These are phyloP conservation scores for Anas capensis DNA, from an alignment of 2,797 vertebrate species.

Conservation along the genomic window DNA sequence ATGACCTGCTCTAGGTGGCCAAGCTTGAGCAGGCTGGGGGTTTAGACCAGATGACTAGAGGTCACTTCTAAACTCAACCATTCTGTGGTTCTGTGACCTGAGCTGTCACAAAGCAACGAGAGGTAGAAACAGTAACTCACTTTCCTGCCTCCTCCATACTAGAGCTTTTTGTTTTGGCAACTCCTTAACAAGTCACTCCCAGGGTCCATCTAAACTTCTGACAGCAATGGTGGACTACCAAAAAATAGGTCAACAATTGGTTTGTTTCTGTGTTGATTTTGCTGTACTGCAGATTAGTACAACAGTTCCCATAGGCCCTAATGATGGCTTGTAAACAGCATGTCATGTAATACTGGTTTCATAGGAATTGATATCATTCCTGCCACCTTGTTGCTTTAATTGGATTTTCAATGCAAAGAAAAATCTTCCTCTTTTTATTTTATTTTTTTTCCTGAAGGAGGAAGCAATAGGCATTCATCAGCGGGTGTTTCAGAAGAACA, in stretches of 20 bases:
- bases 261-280: background rate
- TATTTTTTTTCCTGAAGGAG: background rate
- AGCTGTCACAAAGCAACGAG: background rate
- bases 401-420: background rate
- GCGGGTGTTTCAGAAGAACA: background rate
- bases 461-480: background rate
- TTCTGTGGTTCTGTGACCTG: no score
- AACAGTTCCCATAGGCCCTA: background rate
- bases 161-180: background rate
- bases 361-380: background rate
- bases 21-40: no score
- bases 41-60: no score
- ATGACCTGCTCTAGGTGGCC: no score
- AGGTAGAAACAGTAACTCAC: background rate
- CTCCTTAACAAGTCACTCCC: background rate
- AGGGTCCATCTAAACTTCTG: background rate
- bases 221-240: background rate
- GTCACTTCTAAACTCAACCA: no score
- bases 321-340: background rate
- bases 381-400: slow-evolving; percentile 15
- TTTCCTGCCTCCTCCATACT: background rate
- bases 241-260: slow-evolving; percentile 23
- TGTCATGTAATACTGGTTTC: background rate
- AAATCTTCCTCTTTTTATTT: background rate
- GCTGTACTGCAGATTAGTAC: background rate